Percentiles rank a stretch among this genome's conserved stretches.
Evolutionary conservation across 1,140 invertebrate species (phyloP).

Genomic region (roundworm (Caenorhabditis elegans)): DNA sequence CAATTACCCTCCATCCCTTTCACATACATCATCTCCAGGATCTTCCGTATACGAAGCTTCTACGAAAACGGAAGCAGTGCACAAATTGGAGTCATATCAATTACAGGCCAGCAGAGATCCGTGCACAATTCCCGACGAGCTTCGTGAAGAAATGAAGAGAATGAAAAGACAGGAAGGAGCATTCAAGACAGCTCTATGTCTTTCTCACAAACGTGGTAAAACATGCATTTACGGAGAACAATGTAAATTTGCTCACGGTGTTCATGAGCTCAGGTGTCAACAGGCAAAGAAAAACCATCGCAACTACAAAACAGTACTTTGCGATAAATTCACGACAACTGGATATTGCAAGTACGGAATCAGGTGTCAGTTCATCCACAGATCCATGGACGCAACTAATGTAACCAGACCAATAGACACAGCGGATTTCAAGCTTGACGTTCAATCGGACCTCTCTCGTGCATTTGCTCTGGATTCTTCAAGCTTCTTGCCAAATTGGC

Average conservation of each 20-base stretch:
- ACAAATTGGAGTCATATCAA: no score
- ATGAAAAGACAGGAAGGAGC: slow-evolving; percentile 37
- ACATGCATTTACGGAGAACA: slow-evolving; percentile 97
- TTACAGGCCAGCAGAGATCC: not conserved
- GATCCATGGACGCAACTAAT: not conserved
- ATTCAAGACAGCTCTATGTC: slow-evolving; percentile 97
- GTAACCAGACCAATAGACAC: not conserved
- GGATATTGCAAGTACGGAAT: slow-evolving; percentile 28
- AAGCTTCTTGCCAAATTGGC: not conserved
- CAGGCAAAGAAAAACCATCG: slow-evolving; percentile 37
- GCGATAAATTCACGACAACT: slow-evolving; percentile 23
- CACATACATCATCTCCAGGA: no score
- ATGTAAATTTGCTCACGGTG: slow-evolving; percentile 95
- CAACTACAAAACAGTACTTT: slow-evolving; percentile 40
- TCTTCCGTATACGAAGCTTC: no score
- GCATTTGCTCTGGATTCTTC: not conserved
- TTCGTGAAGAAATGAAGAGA: not conserved
- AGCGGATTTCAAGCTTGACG: not conserved
- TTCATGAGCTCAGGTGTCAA: slow-evolving; percentile 77
- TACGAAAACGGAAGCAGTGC: no score
- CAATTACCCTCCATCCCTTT: no score
- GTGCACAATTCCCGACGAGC: slow-evolving; percentile 6
- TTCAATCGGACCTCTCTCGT: not conserved
- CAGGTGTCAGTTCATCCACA: slow-evolving; percentile 21
- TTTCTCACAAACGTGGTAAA: slow-evolving; percentile 90